phyloP scores from a whole-genome alignment of 2,888 invertebrate genomes.

The Trissoscelio sp. region DNA sequence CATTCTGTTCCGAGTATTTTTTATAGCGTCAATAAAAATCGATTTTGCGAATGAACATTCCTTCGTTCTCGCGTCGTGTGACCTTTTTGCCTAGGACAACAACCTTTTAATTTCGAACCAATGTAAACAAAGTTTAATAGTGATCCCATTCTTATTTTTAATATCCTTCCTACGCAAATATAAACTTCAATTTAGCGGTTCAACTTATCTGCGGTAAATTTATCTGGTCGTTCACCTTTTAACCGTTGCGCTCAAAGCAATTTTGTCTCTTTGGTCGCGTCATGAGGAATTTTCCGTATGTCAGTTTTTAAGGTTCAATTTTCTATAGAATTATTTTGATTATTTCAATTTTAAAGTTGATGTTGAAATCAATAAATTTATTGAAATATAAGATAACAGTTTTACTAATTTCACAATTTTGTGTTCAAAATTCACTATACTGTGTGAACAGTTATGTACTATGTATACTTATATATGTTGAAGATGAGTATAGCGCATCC shows the following conservation, averaged over 20 bases:
- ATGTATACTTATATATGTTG: background rate
- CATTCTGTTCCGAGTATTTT: slow-evolving; percentile 13
- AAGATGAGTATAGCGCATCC: background rate
- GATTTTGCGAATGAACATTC: slow-evolving; percentile 25
- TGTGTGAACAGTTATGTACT: background rate
- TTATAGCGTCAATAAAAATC: slow-evolving; percentile 48
- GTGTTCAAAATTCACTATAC: background rate
- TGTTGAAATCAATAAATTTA: no score
- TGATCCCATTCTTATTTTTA: slow-evolving; percentile 28
- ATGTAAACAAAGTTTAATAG: slow-evolving; percentile 14
- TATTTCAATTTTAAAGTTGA: no score
- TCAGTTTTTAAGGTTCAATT: background rate
- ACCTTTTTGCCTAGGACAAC: slow-evolving; percentile 39
- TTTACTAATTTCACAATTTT: no score
- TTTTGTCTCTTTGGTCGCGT: background rate
- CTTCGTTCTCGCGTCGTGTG: background rate
- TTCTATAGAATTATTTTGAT: background rate
- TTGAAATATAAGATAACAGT: no score
- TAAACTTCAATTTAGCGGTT: slow-evolving; percentile 8
- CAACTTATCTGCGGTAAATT: slow-evolving; percentile 12
- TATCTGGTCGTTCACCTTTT: slow-evolving; percentile 13
- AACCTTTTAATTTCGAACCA: slow-evolving; percentile 28
- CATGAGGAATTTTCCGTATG: background rate
- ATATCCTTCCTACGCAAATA: slow-evolving; percentile 7
- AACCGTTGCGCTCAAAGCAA: background rate